These are phyloP conservation scores for Hypolimnas misippus DNA, from an alignment of 2,888 invertebrate species.

Conservation along the genomic window DNA sequence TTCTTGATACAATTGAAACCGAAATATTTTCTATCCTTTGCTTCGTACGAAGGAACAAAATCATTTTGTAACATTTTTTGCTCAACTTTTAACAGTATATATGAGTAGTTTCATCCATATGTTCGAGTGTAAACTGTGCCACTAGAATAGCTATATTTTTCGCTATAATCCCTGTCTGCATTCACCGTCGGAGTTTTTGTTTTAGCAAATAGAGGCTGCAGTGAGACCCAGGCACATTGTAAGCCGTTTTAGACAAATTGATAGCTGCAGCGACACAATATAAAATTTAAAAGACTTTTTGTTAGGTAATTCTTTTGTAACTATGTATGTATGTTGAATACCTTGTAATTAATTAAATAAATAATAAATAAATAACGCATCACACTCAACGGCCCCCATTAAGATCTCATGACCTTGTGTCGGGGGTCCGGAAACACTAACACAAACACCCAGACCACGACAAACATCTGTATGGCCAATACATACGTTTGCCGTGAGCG, in stretches of 20 bases:
- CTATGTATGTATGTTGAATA: neutral
- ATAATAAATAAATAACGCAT: too few species aligned
- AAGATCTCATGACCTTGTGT: too few species aligned
- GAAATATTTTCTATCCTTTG: too few species aligned
- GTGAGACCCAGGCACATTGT: constrained; percentile 25
- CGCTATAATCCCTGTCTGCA: constrained; percentile 23
- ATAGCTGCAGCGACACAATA: constrained; percentile 14
- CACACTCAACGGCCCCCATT: too few species aligned
- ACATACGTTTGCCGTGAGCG: too few species aligned
- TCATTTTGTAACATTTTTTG: neutral
- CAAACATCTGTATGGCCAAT: too few species aligned
- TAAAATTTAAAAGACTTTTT: constrained; percentile 13
- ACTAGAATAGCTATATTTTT: constrained; percentile 12
- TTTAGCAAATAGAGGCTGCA: constrained; percentile 24
- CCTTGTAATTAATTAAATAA: too few species aligned
- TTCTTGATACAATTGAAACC: too few species aligned
- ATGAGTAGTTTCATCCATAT: constrained; percentile 2
- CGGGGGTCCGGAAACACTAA: too few species aligned
- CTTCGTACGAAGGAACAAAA: too few species aligned
- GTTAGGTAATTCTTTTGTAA: neutral
- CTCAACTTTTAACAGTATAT: neutral
- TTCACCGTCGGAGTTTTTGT: constrained; percentile 22
- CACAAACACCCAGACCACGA: too few species aligned
- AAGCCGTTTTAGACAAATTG: constrained; percentile 17
- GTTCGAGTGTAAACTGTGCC: constrained; percentile 14